Evolutionary conservation across 2,888 invertebrate genomes (phyloP), one percentile per base, ranked within the genome.

Genomic region (Sminthurinus aureus): DNA sequence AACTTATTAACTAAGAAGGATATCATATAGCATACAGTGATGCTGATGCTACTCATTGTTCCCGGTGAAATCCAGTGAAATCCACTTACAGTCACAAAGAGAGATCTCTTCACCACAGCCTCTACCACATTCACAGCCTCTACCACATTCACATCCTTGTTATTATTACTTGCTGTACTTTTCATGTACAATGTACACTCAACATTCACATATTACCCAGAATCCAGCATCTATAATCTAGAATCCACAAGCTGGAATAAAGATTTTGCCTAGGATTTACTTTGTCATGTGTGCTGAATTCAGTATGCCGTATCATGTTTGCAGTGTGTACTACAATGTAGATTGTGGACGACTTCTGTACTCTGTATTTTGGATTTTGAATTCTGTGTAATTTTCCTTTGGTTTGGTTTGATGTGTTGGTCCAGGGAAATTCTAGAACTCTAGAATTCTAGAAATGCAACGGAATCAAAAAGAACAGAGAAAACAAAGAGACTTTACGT

Each of bases 41-140:
- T n/a, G n/a, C n/a, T 15, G 71, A 26, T 22, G 26, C 71, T 71
- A 71, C 71, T 71, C 24, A 71, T 71, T 22, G 71, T 20, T 4
- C 4, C 1, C 6, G 1, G 38, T 38, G n/a, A 75, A 75, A 75
- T 75, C 75, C 75, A 75, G 75, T 24, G 76, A 76, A 76, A 76
- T 76, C 76, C 76, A 76, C 76, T 76, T 76, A 76, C 51, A 76
- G 58, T 76, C 52, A 75, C 75, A 76, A 71, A 71, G 76, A 20
- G 20, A 76, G n/a, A n/a, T n/a, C n/a, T 76, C 58, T 18, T 50
- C 22, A 20, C 15, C 26, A 74, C 18, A 50, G 52, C 26, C 73
- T 26, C 50, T n/a, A n/a, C n/a, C n/a, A n/a, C n/a, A n/a, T n/a
- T 6, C 13, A 22, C 13, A 58, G 20, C 22, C 50, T 50, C 18